Evolutionary conservation across 2,113 vertebrate genomes (phyloP).

Genomic region (Todiramphus chloris): DNA sequence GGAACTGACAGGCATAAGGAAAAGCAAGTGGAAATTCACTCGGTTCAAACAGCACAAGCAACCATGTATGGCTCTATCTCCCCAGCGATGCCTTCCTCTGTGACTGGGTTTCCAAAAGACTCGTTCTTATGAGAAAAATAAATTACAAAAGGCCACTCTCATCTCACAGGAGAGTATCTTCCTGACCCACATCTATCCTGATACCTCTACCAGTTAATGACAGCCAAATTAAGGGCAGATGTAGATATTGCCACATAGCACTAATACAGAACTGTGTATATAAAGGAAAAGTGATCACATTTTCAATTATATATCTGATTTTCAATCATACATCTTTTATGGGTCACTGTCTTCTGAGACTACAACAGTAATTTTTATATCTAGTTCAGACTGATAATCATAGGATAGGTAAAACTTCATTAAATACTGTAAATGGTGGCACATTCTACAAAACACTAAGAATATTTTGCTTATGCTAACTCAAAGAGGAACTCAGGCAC

Average conservation of each 20-base stretch:
- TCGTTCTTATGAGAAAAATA: accelerated
- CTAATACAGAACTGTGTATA: neutral
- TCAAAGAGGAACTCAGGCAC: neutral
- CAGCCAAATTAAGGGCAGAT: neutral
- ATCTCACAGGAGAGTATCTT: neutral
- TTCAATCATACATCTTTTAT: neutral
- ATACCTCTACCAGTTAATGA: neutral
- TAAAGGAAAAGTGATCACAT: neutral
- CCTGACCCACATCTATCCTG: neutral
- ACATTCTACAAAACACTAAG: neutral
- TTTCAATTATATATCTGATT: neutral
- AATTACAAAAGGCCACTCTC: neutral
- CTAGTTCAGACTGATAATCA: neutral
- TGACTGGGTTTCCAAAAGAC: neutral
- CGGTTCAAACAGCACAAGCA: neutral
- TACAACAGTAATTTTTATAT: neutral
- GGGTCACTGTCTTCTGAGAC: conserved; percentile 4
- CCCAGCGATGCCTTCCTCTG: neutral
- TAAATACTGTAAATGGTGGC: neutral
- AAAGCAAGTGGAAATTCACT: neutral
- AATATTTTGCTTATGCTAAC: neutral
- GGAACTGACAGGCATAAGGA: accelerated
- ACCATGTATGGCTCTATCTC: neutral
- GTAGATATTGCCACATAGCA: neutral
- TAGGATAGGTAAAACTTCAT: neutral